Evolutionary conservation across 2,888 invertebrate genomes (phyloP).

Genomic region (Thelaira solivaga): DNA sequence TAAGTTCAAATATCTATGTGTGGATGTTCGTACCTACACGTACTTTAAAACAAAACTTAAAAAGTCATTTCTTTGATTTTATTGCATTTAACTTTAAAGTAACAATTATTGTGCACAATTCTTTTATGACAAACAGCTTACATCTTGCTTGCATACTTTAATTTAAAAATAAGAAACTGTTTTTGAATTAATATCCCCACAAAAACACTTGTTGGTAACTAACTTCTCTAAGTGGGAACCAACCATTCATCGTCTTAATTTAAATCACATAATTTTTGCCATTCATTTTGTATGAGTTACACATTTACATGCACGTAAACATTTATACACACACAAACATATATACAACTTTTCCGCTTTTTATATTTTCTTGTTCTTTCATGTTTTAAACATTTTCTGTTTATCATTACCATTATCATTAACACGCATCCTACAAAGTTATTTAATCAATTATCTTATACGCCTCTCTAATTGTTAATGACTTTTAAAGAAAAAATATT

Average conservation of each 20-base stretch:
- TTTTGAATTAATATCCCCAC: too few relatives aligned
- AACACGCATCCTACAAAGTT: slow-evolving; percentile 38
- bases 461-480: slow-evolving; percentile 52
- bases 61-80: too few relatives aligned
- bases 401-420: slow-evolving; percentile 2
- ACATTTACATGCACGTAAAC: not conserved
- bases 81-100: too few relatives aligned
- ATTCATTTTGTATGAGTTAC: too few relatives aligned
- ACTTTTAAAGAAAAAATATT: slow-evolving; percentile 53
- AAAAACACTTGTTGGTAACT: slow-evolving; percentile 3
- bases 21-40: too few relatives aligned
- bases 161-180: too few relatives aligned
- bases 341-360: not conserved
- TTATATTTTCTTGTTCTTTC: not conserved
- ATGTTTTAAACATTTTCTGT: not conserved
- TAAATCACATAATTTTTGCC: slow-evolving; percentile 22
- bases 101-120: too few relatives aligned
- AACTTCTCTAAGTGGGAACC: too few relatives aligned
- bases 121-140: too few relatives aligned
- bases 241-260: not conserved
- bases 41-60: too few relatives aligned
- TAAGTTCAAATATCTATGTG: too few relatives aligned
- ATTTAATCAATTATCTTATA: slow-evolving; percentile 56
- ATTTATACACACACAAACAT: not conserved
- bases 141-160: too few relatives aligned